Conservation (phyloP, 1,140 invertebrate genomes). For the Drosophila santomea region DNA sequence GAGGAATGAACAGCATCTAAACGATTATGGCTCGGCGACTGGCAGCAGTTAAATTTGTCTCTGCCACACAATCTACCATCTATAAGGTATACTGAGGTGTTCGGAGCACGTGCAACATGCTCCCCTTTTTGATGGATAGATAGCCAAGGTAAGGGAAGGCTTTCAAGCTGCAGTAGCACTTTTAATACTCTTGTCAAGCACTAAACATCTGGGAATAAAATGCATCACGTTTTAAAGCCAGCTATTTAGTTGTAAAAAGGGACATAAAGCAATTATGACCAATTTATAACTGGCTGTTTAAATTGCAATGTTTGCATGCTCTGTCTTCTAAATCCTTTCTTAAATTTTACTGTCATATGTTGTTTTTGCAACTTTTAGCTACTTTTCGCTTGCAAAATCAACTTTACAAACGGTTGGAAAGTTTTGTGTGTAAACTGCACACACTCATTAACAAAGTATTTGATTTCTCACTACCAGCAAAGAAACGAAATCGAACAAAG, state of each 20-base stretch:
- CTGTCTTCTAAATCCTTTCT: too few relatives aligned
- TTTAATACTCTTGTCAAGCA: not conserved
- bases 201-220: too few relatives aligned
- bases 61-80: constrained; percentile 29
- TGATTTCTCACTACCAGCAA: constrained; percentile 26
- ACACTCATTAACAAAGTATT: constrained; percentile 9
- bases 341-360: too few relatives aligned
- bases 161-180: too few relatives aligned
- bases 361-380: not conserved
- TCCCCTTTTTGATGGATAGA: constrained; percentile 8
- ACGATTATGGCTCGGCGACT: constrained; percentile 15
- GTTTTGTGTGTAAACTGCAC: not conserved
- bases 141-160: not conserved
- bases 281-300: not conserved
- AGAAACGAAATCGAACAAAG: constrained; percentile 6
- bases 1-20: constrained; percentile 25
- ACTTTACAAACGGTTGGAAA: not conserved
- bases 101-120: constrained; percentile 30
- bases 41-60: constrained; percentile 30
- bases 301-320: not conserved
- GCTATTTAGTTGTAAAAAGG: too few relatives aligned
- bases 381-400: not conserved
- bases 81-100: constrained; percentile 20
- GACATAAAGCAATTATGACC: not conserved
- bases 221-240: too few relatives aligned